phyloP scores from a whole-genome alignment of 2,797 vertebrate genomes.

The Sebastes trivittatus region DNA sequence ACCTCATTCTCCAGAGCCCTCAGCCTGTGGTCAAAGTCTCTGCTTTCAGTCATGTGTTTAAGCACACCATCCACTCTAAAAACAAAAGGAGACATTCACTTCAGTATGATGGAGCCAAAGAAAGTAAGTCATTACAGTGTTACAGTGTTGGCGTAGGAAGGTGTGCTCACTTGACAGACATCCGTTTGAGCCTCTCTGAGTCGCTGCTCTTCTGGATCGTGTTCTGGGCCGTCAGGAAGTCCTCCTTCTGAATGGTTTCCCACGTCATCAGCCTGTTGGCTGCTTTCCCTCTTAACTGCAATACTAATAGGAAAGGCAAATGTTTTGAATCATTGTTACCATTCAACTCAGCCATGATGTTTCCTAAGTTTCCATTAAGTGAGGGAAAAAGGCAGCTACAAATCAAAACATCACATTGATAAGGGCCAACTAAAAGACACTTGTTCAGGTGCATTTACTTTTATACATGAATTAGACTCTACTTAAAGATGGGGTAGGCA shows the following conservation, averaged over 20 bases:
- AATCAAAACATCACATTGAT: neutral
- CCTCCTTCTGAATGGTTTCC: slow-evolving; percentile 92
- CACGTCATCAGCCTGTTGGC: slow-evolving; percentile 85
- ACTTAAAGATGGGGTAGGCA: neutral
- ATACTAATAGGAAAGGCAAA: slow-evolving; percentile 62
- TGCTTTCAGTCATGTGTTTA: slow-evolving; percentile 85
- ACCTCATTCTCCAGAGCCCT: slow-evolving; percentile 87
- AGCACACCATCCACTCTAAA: slow-evolving; percentile 79
- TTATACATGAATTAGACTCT: neutral
- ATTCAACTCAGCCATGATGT: neutral
- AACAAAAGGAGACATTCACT: slow-evolving; percentile 4
- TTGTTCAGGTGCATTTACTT: neutral
- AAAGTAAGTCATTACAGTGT: neutral
- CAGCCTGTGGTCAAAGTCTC: slow-evolving; percentile 85
- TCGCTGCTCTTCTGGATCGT: slow-evolving; percentile 86
- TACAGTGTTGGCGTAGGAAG: neutral
- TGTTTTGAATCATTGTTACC: neutral
- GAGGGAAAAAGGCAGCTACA: neutral
- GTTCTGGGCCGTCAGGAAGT: slow-evolving; percentile 81
- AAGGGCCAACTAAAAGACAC: neutral
- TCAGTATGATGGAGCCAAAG: neutral
- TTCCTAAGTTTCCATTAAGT: neutral
- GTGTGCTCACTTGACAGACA: slow-evolving; percentile 85
- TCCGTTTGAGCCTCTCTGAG: slow-evolving; percentile 87
- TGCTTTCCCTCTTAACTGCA: slow-evolving; percentile 71